A percentile compares a stretch with the other conserved stretches of the same genome.
These are phyloP conservation scores for Drosophila punjabiensis DNA, from an alignment of 1,140 invertebrate genomes.

Conservation along the genomic window DNA sequence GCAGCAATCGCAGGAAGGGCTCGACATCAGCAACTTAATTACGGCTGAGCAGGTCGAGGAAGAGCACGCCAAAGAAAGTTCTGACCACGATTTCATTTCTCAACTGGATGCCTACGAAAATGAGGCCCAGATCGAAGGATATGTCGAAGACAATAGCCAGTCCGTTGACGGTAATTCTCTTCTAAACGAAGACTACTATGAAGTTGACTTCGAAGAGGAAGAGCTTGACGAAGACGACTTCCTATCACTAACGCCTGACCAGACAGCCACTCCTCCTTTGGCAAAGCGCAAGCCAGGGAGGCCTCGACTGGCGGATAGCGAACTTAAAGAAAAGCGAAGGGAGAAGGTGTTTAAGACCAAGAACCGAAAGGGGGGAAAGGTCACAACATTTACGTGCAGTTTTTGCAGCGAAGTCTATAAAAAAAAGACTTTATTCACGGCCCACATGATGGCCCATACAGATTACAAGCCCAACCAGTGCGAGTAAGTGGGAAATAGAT, in stretches of 20 bases:
- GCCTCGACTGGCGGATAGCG: constrained; percentile 58
- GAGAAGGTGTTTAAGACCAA: not conserved
- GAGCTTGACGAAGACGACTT: constrained; percentile 46
- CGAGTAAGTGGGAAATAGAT: constrained; percentile 62
- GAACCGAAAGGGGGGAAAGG: not conserved
- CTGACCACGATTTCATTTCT: not conserved
- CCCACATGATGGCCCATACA: constrained; percentile 69
- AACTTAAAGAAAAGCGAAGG: constrained; percentile 57
- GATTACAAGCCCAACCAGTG: constrained; percentile 79
- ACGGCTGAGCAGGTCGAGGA: not conserved
- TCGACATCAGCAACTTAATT: constrained; percentile 6
- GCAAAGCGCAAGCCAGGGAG: constrained; percentile 45
- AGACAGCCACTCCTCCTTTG: constrained; percentile 1
- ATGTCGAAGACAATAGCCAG: constrained; percentile 27
- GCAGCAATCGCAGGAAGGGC: not conserved
- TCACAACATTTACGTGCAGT: constrained; percentile 52
- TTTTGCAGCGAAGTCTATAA: constrained; percentile 72
- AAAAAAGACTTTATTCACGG: constrained; percentile 60
- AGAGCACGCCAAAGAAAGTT: not conserved
- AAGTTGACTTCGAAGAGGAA: constrained; percentile 27
- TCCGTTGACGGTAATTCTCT: not conserved
- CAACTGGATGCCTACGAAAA: constrained; percentile 34
- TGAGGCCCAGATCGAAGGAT: constrained; percentile 2
- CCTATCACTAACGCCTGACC: constrained; percentile 43
- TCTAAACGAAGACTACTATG: constrained; percentile 20